phyloP scores from a whole-genome alignment of 2,113 vertebrate genomes.

The Glaucomys volans region DNA sequence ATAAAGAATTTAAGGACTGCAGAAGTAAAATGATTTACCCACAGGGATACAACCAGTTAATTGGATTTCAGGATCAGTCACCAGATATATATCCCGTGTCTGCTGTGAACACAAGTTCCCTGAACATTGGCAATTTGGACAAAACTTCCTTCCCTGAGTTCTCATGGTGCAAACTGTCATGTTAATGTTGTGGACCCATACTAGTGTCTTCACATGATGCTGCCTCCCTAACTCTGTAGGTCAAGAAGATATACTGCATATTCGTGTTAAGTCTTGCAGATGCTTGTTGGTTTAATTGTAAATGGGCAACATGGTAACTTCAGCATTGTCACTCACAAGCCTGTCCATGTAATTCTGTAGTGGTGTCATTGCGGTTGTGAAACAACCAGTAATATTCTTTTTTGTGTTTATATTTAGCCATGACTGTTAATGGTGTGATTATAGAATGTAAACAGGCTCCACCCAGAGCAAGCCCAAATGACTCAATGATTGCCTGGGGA shows the following conservation, averaged over 20 bases:
- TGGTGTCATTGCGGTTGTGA: slow-evolving; percentile 53
- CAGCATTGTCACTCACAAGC: neutral
- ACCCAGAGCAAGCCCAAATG: slow-evolving; percentile 59
- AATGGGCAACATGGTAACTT: neutral
- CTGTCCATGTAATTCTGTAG: slow-evolving; percentile 14
- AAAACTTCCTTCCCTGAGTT: slow-evolving; percentile 9
- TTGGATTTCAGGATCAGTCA: slow-evolving; percentile 47
- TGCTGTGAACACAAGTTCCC: neutral
- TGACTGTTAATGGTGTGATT: slow-evolving; percentile 67
- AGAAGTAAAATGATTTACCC: slow-evolving; percentile 7
- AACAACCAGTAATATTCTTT: slow-evolving; percentile 49
- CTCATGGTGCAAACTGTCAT: neutral
- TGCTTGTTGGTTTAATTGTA: slow-evolving; percentile 3
- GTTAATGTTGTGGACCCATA: neutral
- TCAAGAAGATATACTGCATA: neutral
- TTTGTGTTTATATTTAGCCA: slow-evolving; percentile 73
- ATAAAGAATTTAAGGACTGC: slow-evolving; percentile 45
- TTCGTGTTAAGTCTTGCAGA: neutral
- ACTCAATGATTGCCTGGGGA: slow-evolving; percentile 60
- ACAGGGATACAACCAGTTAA: slow-evolving; percentile 19
- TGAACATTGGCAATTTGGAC: neutral
- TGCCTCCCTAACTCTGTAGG: neutral
- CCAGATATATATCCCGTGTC: neutral
- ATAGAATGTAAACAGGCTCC: slow-evolving; percentile 67
- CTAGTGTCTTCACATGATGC: neutral